Percentiles rank a stretch among this genome's conserved stretches.
Evolutionary conservation across 2,888 invertebrate genomes (phyloP).

Genomic region (Drosophila austrosaltans): DNA sequence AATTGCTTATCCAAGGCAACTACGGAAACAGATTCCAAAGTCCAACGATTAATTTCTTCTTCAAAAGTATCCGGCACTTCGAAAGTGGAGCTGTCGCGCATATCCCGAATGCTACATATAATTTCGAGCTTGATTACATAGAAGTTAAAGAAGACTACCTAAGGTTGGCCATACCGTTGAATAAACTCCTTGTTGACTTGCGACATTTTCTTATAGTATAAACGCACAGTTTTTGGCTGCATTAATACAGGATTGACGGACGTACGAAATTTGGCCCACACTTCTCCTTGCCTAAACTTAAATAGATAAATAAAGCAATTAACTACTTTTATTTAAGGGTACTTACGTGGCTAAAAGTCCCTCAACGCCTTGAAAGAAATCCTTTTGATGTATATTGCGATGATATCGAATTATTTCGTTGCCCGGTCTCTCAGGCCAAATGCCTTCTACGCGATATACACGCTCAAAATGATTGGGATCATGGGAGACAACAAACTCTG

Average conservation of each 20-base stretch:
- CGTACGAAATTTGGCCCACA: slow-evolving; percentile 87
- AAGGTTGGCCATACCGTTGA: slow-evolving; percentile 44
- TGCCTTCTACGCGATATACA: slow-evolving; percentile 84
- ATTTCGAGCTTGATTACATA: background rate
- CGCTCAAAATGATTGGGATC: slow-evolving; percentile 85
- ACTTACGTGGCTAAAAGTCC: slow-evolving; percentile 70
- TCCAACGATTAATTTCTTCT: slow-evolving; percentile 85
- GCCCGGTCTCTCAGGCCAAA: slow-evolving; percentile 83
- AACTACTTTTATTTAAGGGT: background rate
- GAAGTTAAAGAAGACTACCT: no score
- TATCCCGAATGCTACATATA: slow-evolving; percentile 49
- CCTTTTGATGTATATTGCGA: slow-evolving; percentile 67
- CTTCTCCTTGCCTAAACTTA: slow-evolving; percentile 79
- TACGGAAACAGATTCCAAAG: slow-evolving; percentile 85
- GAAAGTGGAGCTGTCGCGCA: slow-evolving; percentile 65
- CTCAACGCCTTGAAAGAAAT: slow-evolving; percentile 63
- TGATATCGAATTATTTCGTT: slow-evolving; percentile 82
- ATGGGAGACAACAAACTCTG: slow-evolving; percentile 81
- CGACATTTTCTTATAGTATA: slow-evolving; percentile 84
- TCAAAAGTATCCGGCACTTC: slow-evolving; percentile 84
- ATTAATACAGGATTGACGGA: slow-evolving; percentile 87
- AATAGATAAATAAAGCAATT: background rate
- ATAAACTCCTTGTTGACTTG: slow-evolving; percentile 82
- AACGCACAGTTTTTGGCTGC: slow-evolving; percentile 85
- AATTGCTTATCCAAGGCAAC: slow-evolving; percentile 83